Percentiles rank a stretch among this genome's conserved stretches.
Conservation (phyloP, 2,113 vertebrate genomes). For the Pedetes capensis region DNA sequence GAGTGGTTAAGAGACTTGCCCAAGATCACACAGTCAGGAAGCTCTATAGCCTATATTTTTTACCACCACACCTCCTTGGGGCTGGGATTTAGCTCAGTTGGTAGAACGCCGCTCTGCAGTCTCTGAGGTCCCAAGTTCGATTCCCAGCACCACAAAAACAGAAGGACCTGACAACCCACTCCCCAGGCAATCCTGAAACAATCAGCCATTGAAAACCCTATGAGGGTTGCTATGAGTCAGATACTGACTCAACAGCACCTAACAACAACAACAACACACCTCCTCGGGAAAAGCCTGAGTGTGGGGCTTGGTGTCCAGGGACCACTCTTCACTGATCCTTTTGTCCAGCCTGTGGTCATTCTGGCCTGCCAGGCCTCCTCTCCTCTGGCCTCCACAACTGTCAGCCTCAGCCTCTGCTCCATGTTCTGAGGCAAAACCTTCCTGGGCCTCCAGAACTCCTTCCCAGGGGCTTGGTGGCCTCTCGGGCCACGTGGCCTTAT, state of each 20-base stretch:
- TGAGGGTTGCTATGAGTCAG: no score
- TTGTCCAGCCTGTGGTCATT: background rate
- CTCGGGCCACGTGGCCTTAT: background rate
- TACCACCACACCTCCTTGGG: background rate
- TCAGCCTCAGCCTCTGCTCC: background rate
- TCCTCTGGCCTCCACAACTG: background rate
- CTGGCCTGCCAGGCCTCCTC: background rate
- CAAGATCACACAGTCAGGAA: background rate
- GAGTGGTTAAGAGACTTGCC: background rate
- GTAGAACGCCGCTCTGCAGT: no score
- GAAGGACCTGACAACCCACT: no score
- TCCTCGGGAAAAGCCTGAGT: background rate
- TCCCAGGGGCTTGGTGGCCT: background rate
- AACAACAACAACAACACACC: no score
- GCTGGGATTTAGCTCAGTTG: no score
- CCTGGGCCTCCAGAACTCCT: background rate
- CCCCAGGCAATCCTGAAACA: no score
- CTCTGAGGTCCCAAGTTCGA: no score
- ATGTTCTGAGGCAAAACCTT: background rate
- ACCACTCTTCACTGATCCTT: background rate
- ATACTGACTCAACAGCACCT: no score
- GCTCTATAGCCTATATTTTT: background rate
- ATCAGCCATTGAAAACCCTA: no score
- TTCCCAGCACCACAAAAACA: no score
- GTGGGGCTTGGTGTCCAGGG: rapidly evolving